Conservation (phyloP, 2,113 vertebrate species). For the Amblyornis subalaris region DNA sequence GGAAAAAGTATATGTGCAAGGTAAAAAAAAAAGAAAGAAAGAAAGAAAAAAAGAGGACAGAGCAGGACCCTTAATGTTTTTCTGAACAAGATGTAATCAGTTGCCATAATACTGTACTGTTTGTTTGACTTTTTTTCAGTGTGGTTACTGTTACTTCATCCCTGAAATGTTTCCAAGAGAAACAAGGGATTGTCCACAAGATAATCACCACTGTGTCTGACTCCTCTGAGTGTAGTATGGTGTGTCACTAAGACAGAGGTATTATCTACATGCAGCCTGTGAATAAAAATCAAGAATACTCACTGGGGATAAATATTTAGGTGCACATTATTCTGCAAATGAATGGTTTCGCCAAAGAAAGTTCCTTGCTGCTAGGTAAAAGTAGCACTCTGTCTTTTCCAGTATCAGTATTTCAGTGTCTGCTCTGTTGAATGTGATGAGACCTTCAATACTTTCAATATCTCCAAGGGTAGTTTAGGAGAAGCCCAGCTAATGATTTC, state of each 20-base stretch:
- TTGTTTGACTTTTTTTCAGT: slow-evolving; percentile 44
- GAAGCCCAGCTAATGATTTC: neutral
- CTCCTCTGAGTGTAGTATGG: slow-evolving; percentile 32
- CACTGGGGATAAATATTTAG: neutral
- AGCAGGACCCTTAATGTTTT: slow-evolving; percentile 28
- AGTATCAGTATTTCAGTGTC: neutral
- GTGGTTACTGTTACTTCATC: slow-evolving; percentile 66
- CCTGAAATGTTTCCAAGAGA: slow-evolving; percentile 62
- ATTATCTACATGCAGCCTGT: neutral
- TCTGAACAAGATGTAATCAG: slow-evolving; percentile 54
- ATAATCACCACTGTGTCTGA: slow-evolving; percentile 56
- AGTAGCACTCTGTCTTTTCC: neutral
- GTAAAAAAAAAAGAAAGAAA: neutral
- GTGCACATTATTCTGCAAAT: neutral
- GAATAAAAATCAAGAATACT: slow-evolving; percentile 4
- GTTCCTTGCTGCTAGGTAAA: neutral
- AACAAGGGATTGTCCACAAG: slow-evolving; percentile 35
- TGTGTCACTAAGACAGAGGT: slow-evolving; percentile 4
- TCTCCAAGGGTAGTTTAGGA: neutral
- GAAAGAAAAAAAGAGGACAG: neutral
- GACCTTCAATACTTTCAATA: neutral
- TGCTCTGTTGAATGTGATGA: neutral
- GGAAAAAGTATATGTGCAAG: neutral
- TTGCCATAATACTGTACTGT: slow-evolving; percentile 66
- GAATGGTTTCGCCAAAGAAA: neutral